phyloP scores from a whole-genome alignment of 2,888 invertebrate species.

The Apodemia zela region DNA sequence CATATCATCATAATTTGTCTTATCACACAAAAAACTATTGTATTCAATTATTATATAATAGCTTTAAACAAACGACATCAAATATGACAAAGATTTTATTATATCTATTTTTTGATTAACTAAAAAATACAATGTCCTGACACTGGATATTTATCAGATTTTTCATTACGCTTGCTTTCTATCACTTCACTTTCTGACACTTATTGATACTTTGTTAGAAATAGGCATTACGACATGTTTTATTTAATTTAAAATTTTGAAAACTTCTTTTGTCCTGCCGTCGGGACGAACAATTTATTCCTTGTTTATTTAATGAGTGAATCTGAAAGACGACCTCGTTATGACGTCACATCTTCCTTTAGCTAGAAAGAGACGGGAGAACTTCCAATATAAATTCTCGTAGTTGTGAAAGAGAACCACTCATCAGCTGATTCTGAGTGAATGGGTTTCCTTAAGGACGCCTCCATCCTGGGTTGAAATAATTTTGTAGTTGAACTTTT shows the following conservation, averaged over 20 bases:
- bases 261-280: slow-evolving; percentile 31
- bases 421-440: slow-evolving; percentile 58
- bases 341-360: slow-evolving; percentile 69
- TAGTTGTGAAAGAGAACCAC: slow-evolving; percentile 42
- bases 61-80: too few species aligned
- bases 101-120: too few species aligned
- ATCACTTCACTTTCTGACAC: too few species aligned
- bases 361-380: slow-evolving; percentile 45
- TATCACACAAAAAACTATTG: too few species aligned
- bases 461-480: not conserved
- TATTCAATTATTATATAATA: too few species aligned
- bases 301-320: slow-evolving; percentile 78
- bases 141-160: too few species aligned
- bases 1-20: too few species aligned
- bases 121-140: too few species aligned
- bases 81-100: too few species aligned
- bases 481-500: slow-evolving; percentile 5
- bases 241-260: not conserved
- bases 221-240: not conserved
- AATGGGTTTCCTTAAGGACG: slow-evolving; percentile 61
- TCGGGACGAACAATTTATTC: slow-evolving; percentile 44
- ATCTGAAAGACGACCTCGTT: slow-evolving; percentile 71
- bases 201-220: not conserved
- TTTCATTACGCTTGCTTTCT: too few species aligned
- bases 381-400: slow-evolving; percentile 31